Conservation (phyloP, 2,113 vertebrate species). For the Pardalotus punctatus region DNA sequence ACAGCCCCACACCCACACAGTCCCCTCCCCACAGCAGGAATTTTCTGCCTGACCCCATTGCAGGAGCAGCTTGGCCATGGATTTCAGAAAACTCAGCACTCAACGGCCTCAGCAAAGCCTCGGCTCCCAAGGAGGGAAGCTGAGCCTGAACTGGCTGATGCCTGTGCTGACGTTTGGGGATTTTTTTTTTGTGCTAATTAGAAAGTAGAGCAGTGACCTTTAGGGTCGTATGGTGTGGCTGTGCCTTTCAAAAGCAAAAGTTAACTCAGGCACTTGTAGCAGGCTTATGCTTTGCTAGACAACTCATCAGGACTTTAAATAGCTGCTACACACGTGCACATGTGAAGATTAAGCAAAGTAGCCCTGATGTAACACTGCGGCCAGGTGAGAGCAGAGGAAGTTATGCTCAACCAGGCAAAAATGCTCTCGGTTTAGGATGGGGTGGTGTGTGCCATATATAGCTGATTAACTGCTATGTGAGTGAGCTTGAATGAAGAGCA, state of each 20-base stretch:
- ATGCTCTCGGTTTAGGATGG: background rate
- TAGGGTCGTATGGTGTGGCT: background rate
- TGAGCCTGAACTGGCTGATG: fast-evolving
- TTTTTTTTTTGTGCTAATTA: background rate
- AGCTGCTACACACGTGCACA: background rate
- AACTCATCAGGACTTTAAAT: background rate
- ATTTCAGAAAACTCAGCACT: background rate
- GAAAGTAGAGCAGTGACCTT: background rate
- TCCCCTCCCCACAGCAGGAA: background rate
- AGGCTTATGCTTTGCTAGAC: fast-evolving
- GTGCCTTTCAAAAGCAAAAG: background rate
- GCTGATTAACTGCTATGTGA: background rate
- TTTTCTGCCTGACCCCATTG: background rate
- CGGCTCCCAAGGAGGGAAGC: background rate
- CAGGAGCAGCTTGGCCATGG: background rate
- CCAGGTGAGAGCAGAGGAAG: conserved; percentile 28
- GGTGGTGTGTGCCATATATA: background rate
- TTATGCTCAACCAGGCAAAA: conserved; percentile 2
- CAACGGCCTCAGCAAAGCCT: background rate
- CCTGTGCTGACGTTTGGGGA: background rate
- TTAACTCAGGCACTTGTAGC: background rate
- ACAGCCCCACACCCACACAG: fast-evolving
- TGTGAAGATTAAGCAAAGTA: background rate
- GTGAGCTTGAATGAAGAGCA: background rate
- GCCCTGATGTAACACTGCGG: background rate